Conservation (phyloP, 2,113 vertebrate species). For the Lepus americanus region DNA sequence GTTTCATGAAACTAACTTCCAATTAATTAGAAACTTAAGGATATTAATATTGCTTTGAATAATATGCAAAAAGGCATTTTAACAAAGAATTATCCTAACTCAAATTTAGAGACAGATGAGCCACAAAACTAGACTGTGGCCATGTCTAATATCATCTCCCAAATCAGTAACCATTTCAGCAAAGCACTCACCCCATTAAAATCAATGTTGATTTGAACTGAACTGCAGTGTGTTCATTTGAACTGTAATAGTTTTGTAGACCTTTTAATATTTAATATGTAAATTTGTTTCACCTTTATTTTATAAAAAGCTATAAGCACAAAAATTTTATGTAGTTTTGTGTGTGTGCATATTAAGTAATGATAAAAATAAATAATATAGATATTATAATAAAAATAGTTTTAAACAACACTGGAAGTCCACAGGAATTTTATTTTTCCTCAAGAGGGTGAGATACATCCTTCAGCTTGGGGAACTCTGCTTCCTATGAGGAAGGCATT, state of each 20-base stretch:
- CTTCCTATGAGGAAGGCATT: not conserved
- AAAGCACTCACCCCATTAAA: not conserved
- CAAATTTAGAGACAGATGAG: conserved; percentile 38
- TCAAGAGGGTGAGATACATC: not conserved
- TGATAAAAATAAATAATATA: not conserved
- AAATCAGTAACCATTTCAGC: conserved; percentile 30
- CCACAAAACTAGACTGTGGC: not conserved
- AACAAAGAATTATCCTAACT: conserved; percentile 14
- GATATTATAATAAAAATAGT: conserved; percentile 23
- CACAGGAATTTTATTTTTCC: conserved; percentile 27
- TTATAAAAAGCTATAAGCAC: conserved; percentile 33
- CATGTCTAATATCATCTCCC: not conserved
- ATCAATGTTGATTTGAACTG: not conserved
- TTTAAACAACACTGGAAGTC: not conserved
- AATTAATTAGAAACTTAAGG: not conserved
- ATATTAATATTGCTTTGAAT: not conserved
- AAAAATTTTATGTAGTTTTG: conserved; percentile 20
- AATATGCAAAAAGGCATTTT: not conserved
- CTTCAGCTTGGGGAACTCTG: not conserved
- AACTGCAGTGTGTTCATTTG: not conserved
- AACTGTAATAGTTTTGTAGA: conserved; percentile 8
- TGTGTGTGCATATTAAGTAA: not conserved
- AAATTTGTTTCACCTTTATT: conserved; percentile 21
- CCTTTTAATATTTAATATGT: conserved; percentile 30
- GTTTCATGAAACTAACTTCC: conserved; percentile 6